Evolutionary conservation across 2,113 vertebrate species (phyloP).

Genomic region (Castor canadensis): DNA sequence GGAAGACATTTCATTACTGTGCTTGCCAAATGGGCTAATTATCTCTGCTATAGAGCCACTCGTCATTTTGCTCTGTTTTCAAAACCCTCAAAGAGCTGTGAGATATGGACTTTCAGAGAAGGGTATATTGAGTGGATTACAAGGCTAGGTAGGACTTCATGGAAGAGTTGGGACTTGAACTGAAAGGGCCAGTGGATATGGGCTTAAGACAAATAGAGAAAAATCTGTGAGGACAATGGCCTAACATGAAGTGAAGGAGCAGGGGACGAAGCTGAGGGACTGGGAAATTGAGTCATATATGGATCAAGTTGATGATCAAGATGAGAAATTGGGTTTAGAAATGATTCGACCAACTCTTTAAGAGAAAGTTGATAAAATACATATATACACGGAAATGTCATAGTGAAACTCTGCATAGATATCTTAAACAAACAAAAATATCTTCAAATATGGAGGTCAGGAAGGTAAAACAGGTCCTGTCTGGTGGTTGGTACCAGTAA

Average conservation of each 20-base stretch:
- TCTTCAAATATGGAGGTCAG: too few species aligned
- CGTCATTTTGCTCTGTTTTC: background rate
- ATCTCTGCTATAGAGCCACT: background rate
- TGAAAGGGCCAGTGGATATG: background rate
- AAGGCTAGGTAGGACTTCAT: background rate
- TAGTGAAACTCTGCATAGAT: too few species aligned
- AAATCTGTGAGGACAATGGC: background rate
- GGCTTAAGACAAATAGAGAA: background rate
- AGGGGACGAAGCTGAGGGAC: background rate
- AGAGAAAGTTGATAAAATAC: slow-evolving; percentile 13
- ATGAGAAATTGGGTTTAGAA: background rate
- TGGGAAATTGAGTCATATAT: background rate
- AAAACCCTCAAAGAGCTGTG: background rate
- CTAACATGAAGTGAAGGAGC: background rate
- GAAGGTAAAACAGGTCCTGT: too few species aligned
- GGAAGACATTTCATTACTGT: background rate
- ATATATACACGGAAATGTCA: too few species aligned
- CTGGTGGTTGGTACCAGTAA: too few species aligned
- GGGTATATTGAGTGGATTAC: background rate
- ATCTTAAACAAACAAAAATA: too few species aligned
- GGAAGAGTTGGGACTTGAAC: background rate
- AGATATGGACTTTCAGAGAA: background rate
- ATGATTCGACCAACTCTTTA: background rate
- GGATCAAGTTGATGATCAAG: background rate
- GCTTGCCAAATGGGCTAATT: background rate